Evolutionary conservation across 2,113 vertebrate genomes (phyloP).

Genomic region (Neolamprologus tretocephalus): DNA sequence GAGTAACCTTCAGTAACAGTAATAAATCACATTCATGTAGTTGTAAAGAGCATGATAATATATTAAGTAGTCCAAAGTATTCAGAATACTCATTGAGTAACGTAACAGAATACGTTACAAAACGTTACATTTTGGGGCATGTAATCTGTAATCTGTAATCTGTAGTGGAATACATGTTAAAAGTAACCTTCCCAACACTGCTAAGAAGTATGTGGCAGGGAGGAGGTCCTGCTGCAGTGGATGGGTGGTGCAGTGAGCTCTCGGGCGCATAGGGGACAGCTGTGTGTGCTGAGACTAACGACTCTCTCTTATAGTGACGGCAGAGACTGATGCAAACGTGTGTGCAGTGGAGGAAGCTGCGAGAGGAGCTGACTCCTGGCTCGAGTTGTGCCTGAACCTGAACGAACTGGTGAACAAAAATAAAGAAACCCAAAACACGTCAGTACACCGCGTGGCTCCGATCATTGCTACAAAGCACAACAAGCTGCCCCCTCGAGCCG

Average conservation of each 20-base stretch:
- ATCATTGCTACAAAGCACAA: not conserved
- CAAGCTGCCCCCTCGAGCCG: not conserved
- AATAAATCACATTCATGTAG: not conserved
- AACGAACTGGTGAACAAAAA: not conserved
- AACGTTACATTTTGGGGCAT: not conserved
- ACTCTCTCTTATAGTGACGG: not conserved
- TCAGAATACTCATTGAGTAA: not conserved
- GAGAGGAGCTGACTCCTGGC: not conserved
- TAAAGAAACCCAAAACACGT: not conserved
- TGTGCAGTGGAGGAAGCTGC: not conserved
- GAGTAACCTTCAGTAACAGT: accelerated
- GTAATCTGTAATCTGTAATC: not conserved
- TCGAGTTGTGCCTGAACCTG: not conserved
- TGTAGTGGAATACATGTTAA: not conserved
- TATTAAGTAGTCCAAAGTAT: not conserved
- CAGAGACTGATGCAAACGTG: not conserved
- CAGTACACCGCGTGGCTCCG: not conserved
- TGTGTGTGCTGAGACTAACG: not conserved
- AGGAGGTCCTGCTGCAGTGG: not conserved
- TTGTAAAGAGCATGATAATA: accelerated
- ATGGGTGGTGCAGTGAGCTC: not conserved
- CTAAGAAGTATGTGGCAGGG: not conserved
- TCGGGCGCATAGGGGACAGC: not conserved
- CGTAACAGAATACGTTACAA: accelerated
- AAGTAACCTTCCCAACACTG: not conserved